Evolutionary conservation across 2,113 vertebrate genomes (phyloP), one percentile per base, ranked within the genome.

Genomic region (Oncorhynchus kisutch): DNA sequence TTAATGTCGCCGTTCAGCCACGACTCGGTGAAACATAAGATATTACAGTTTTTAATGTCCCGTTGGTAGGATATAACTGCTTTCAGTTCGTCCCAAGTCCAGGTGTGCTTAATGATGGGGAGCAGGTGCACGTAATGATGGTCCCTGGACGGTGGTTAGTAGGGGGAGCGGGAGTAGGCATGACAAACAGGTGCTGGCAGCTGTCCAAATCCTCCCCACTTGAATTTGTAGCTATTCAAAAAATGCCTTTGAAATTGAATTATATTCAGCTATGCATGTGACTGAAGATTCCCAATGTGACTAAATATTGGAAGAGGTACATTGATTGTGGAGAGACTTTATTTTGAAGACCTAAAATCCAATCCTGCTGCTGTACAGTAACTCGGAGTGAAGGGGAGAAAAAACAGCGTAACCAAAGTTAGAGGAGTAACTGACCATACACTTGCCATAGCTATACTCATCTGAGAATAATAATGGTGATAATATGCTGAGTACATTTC

Each of bases 291-390:
- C 78, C 2, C 74, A 86, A 75, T 74, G 81, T 85, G 85, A 85
- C 88, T 89, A 91, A 92, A 93, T 88, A 92, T 81, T 90, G 87
- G 57, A 88, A 84, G 51, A 70, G 79, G 87, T 85, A 81, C 66
- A 76, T 66, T 20, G 39, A 45, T 39, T 25, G 12, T 70, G 70
- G 67, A 22, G 6, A 68, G 59, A 24, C 5, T 68, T 68, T 68
- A 16, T 68, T 34, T 39, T 68, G 29, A 68, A 27, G 29, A 39
- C 18, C 67, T 14, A 45, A 2, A 16, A 29, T 68, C 27, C 20
- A 34, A 39, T 34, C 2, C 62, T 72, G 71, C 11, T n/a, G 11
- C 6, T 70, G 66, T 60, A 62, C 34, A 70, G 67, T 74, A 16
- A 70, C 67, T 74, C 71, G 45, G 29, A 24, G 22, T 69, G 2